phyloP scores from a whole-genome alignment of 2,113 vertebrate species.

The Ophthalmolycus amberensis region DNA sequence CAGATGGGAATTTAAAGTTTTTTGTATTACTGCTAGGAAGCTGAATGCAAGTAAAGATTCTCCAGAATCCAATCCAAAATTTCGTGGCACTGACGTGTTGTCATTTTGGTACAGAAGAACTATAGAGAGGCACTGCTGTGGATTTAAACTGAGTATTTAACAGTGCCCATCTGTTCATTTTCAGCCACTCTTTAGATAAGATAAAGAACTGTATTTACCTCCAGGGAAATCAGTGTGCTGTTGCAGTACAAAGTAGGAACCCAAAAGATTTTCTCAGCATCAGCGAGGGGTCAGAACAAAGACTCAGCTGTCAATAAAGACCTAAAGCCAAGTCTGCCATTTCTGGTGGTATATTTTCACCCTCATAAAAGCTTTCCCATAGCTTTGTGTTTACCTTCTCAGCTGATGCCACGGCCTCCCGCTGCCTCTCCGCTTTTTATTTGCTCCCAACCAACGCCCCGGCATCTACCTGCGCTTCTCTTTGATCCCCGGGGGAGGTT shows the following conservation, averaged over 20 bases:
- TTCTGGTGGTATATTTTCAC: background rate
- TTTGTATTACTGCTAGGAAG: background rate
- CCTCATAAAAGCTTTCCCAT: background rate
- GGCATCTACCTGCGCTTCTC: slow-evolving; percentile 2
- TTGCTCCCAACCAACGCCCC: background rate
- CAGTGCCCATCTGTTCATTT: slow-evolving; percentile 4
- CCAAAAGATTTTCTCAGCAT: background rate
- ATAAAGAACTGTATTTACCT: background rate
- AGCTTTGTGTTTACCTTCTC: background rate
- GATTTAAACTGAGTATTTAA: slow-evolving; percentile 3
- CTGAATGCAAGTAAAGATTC: background rate
- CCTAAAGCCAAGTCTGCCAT: background rate
- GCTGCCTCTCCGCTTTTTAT: slow-evolving; percentile 14
- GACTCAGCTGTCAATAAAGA: slow-evolving; percentile 1
- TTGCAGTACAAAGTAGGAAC: slow-evolving; percentile 1
- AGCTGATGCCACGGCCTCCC: slow-evolving; percentile 4
- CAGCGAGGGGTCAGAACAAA: slow-evolving; percentile 9
- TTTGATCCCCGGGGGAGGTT: slow-evolving; percentile 41
- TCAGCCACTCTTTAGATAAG: background rate
- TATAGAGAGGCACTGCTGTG: background rate
- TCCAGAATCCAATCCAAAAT: background rate
- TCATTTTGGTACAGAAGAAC: background rate
- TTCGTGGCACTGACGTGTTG: background rate
- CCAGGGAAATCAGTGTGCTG: background rate
- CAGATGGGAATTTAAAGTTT: background rate